Percentiles rank a stretch among this genome's conserved stretches.
These are phyloP conservation scores for Anas acuta DNA, from an alignment of 2,797 vertebrate genomes.

Conservation along the genomic window DNA sequence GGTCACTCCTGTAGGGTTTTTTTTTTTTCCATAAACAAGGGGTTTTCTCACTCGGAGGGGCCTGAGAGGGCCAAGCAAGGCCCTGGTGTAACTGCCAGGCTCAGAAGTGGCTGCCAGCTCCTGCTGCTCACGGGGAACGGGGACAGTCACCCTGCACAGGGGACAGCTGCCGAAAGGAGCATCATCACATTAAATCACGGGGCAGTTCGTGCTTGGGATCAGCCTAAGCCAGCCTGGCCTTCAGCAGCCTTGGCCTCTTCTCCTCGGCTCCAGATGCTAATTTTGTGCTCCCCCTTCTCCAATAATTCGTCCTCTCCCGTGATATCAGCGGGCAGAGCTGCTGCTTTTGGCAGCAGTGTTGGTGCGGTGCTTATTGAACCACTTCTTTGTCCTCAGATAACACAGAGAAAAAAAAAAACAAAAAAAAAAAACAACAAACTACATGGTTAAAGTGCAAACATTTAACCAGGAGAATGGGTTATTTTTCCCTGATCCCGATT, in stretches of 20 bases:
- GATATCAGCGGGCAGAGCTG: not conserved
- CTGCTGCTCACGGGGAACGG: not conserved
- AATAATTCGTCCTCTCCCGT: not conserved
- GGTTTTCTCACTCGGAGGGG: not conserved
- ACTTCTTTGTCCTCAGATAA: not conserved
- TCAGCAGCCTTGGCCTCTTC: not conserved
- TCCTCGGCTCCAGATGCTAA: not conserved
- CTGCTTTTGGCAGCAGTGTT: slow-evolving; percentile 28
- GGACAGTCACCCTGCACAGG: not conserved
- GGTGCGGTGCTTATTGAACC: not conserved
- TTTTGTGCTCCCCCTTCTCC: not conserved
- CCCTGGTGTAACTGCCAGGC: not conserved
- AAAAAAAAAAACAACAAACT: not conserved
- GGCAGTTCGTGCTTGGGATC: not conserved
- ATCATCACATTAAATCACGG: not conserved
- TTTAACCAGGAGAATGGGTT: not conserved
- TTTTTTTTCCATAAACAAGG: not conserved
- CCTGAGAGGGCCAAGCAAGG: not conserved
- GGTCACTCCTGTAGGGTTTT: not conserved
- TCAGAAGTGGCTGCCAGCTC: not conserved
- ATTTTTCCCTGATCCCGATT: not conserved
- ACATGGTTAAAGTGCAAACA: not conserved
- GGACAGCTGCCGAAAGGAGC: not conserved
- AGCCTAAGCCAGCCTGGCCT: not conserved
- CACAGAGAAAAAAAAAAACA: not conserved